phyloP scores from a whole-genome alignment of 2,113 vertebrate species.

The Corydoras sp. region DNA sequence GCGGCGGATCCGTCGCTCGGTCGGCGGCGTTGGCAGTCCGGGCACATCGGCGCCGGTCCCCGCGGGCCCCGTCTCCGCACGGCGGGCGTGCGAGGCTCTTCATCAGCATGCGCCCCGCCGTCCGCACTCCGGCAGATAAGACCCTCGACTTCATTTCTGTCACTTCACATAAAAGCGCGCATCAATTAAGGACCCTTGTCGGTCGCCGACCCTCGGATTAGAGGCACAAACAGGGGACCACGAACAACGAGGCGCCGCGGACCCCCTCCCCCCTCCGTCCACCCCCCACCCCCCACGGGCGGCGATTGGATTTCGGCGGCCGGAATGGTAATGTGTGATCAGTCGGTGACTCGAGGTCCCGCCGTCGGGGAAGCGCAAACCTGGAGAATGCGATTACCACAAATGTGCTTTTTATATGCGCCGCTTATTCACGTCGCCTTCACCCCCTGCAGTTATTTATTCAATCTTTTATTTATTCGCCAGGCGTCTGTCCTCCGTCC shows the following conservation, averaged over 20 bases:
- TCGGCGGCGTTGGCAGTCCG: not conserved
- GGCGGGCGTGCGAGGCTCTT: not conserved
- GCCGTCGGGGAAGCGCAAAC: not conserved
- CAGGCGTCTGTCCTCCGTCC: too few relatives aligned
- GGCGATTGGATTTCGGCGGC: conserved; percentile 53
- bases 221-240: conserved; percentile 46
- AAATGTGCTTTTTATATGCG: not conserved
- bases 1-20: not conserved
- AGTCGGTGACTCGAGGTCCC: conserved; percentile 58
- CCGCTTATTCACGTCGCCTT: not conserved
- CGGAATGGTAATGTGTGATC: conserved; percentile 46
- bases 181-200: conserved; percentile 57
- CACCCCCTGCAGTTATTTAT: not conserved
- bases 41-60: not conserved
- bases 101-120: conserved; percentile 16
- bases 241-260: conserved; percentile 42
- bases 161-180: conserved; percentile 58
- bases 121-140: conserved; percentile 15
- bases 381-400: not conserved
- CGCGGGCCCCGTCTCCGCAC: not conserved
- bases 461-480: not conserved
- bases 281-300: conserved; percentile 29
- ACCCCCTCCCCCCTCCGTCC: conserved; percentile 36
- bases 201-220: conserved; percentile 59
- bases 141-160: conserved; percentile 56